These are phyloP conservation scores for Neostethus bicornis DNA, from an alignment of 2,797 vertebrate species.

Conservation along the genomic window DNA sequence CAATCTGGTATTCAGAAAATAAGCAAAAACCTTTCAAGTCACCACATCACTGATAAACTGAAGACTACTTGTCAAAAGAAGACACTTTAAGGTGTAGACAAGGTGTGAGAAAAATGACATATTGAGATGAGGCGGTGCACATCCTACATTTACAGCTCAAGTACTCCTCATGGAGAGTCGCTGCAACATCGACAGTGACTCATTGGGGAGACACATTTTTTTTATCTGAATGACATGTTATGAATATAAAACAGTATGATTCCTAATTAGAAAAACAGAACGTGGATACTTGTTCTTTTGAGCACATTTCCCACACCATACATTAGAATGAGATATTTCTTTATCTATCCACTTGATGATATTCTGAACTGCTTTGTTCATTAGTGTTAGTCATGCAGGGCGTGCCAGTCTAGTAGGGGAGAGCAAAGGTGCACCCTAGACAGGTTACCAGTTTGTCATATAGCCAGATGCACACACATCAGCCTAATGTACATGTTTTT, in stretches of 20 bases:
- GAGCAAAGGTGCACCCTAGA: too few relatives aligned
- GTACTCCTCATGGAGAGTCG: slow-evolving; percentile 3
- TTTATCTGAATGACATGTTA: neutral
- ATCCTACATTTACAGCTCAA: slow-evolving; percentile 17
- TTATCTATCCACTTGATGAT: too few relatives aligned
- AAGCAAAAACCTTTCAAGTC: slow-evolving; percentile 67
- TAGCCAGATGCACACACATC: too few relatives aligned
- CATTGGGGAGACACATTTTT: neutral
- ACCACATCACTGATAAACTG: slow-evolving; percentile 46
- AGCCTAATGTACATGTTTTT: too few relatives aligned
- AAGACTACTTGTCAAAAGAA: slow-evolving; percentile 50
- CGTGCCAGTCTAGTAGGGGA: too few relatives aligned
- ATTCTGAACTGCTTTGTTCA: too few relatives aligned
- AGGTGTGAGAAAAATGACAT: slow-evolving; percentile 14
- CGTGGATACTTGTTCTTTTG: neutral
- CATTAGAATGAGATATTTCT: too few relatives aligned
- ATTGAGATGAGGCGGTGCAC: slow-evolving; percentile 22
- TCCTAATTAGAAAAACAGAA: neutral
- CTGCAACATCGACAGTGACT: slow-evolving; percentile 10
- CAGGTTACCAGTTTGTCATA: too few relatives aligned
- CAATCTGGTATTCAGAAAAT: slow-evolving; percentile 59
- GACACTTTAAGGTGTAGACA: slow-evolving; percentile 38
- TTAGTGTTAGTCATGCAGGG: too few relatives aligned
- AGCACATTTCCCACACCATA: neutral
- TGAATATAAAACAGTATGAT: neutral